Evolutionary conservation across 2,888 invertebrate species (phyloP), one percentile per base, ranked within the genome.

Genomic region (Phanerotoma sp.): DNA sequence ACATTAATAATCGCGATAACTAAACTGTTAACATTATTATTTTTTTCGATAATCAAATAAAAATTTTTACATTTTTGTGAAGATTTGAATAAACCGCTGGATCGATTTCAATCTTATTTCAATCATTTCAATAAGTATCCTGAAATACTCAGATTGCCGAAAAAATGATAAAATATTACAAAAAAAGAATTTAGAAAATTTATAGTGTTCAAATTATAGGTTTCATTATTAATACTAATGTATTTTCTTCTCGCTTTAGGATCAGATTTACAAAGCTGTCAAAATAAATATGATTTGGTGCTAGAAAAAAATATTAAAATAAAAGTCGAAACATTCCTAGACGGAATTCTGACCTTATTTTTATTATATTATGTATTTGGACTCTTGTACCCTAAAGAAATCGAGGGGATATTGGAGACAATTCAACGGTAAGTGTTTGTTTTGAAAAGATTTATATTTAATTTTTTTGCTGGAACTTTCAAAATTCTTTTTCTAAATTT

Each of bases 181-280:
- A 3, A 30, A 11, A 11, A 30, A 2, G 4, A 30, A 3, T 30
- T 30, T 3, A 9, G 11, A 30, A 11, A 11, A 30, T 30, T 30
- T 30, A 11, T 11, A 11, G 9, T 30, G 13, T n/a, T 5, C n/a
- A 28, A 18, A 15, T 22, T 47, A 9, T 20, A 16, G 16, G 22
- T 20, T 25, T 41, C 35, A n/a, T 28, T 47, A 47, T 51, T 38
- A 54, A 53, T 56, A 56, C 51, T 32, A 46, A 48, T 56, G 51
- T 56, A 56, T 47, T 56, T 58, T 54, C 7, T 46, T 38, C 45
- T 33, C 21, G 42, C 41, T 50, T 30, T 54, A 57, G 37, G 15
- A 47, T 20, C 40, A 46, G 49, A 37, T 57, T 50, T 42, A 49
- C 41, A 56, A 47, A 45, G 28, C 11, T 30, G 37, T 45, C 7